These are phyloP conservation scores for Yponomeuta malinellus DNA, from an alignment of 2,888 invertebrate species.

Conservation along the genomic window DNA sequence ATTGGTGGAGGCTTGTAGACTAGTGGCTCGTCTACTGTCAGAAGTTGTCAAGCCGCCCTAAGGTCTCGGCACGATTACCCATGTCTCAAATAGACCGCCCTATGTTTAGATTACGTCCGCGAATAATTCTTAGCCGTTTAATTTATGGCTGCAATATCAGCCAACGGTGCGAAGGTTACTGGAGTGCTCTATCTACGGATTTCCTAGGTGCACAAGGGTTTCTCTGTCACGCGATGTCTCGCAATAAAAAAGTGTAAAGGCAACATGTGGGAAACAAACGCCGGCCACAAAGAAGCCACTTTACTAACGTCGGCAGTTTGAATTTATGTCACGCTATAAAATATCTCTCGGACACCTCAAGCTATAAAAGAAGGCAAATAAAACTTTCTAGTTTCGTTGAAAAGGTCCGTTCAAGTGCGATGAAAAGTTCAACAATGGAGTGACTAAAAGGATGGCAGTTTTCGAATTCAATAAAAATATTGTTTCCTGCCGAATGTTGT, in stretches of 20 bases:
- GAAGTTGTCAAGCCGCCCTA: too few species aligned
- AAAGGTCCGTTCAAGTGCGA: background rate
- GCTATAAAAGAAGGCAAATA: constrained; percentile 7
- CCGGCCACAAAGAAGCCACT: background rate
- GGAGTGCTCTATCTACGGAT: background rate
- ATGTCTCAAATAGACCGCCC: constrained; percentile 53
- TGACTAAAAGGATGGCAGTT: constrained; percentile 27
- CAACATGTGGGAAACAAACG: background rate
- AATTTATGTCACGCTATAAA: constrained; percentile 12
- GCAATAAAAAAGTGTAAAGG: constrained; percentile 4
- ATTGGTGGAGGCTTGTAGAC: too few species aligned
- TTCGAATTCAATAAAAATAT: constrained; percentile 30
- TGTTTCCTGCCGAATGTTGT: constrained; percentile 27
- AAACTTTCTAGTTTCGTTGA: constrained; percentile 2
- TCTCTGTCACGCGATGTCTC: constrained; percentile 1
- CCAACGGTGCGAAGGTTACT: background rate
- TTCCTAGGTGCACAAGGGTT: background rate
- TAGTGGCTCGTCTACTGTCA: too few species aligned
- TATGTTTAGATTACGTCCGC: constrained; percentile 27
- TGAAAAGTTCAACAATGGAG: constrained; percentile 23
- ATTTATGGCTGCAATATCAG: constrained; percentile 23
- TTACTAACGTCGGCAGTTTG: constrained; percentile 9
- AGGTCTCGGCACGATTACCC: constrained; percentile 38
- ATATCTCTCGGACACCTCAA: constrained; percentile 11
- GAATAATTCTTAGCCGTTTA: constrained; percentile 26